Base-by-base conservation (phyloP, 2,888 invertebrate genomes). In the Orchesellides sinensis region DNA sequence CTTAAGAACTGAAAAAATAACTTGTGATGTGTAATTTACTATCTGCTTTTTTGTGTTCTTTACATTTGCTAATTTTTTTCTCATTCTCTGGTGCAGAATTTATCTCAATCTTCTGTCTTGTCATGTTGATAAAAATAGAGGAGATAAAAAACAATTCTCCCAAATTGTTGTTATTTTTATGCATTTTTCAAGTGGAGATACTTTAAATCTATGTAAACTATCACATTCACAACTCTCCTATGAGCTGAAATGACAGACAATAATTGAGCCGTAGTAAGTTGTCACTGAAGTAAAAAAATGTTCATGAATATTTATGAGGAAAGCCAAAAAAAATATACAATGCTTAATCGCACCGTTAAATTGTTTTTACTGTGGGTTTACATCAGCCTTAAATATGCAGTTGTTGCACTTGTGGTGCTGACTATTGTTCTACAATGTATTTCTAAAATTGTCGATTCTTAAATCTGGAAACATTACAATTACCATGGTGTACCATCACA, bases 41-140 rank as follows among this genome's bases (percentile, higher is more conserved):
- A 25, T 40, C 40, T 56, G 52, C 56, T 32, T 61, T 84, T 63
- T 85, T 84, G 84, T 83, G 84, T 79, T 81, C 84, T 68, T 85
- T 10, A 25, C 14, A 85, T 86, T 87, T 81, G 83, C 86, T 73
- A 84, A 83, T 85, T 87, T 87, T 86, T 87, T 88, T 85, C 81
- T 86, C 80, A 74, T 84, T 86, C 88, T 88, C 88, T 84, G 84
- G 84, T 88, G 87, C 87, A 83, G 86, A 87, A 88, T 88, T 88
- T 88, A 86, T 88, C 86, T 88, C 86, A 87, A 87, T 88, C 75
- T 74, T 56, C 19, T 83, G 73, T 80, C 79, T 73, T 52, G 21
- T 72, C 17, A 32, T 59, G 35, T 35, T 70, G 29, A 49, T 27
- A 8, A 32, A 59, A 25, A 52, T n/a, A n/a, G 17, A 4, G 17